Percentiles rank a stretch among this genome's conserved stretches.
phyloP scores from a whole-genome alignment of 1,140 invertebrate genomes.

The Drosophila erecta region DNA sequence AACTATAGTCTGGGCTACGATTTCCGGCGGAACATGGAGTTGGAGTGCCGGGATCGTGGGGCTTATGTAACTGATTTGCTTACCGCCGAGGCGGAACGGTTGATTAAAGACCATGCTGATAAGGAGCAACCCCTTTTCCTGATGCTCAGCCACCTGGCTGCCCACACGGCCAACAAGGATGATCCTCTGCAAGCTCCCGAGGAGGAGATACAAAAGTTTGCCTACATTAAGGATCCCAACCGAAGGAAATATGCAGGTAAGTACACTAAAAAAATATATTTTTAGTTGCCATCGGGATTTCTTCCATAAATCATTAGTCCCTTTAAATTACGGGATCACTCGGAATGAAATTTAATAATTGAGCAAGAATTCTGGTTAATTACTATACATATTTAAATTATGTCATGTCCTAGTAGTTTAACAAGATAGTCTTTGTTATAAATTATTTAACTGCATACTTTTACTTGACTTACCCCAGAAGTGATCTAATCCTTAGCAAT shows the following conservation, averaged over 20 bases:
- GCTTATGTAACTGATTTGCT: constrained; percentile 92
- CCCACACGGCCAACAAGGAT: constrained; percentile 89
- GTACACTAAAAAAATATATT: neutral
- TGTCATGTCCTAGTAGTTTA: too few species aligned
- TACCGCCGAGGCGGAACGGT: constrained; percentile 89
- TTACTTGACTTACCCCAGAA: neutral
- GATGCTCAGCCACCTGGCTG: constrained; percentile 91
- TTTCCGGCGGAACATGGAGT: constrained; percentile 88
- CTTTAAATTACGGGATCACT: too few species aligned
- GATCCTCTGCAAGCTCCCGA: constrained; percentile 91
- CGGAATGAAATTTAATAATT: too few species aligned
- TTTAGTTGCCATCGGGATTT: too few species aligned
- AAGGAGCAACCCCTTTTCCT: constrained; percentile 89
- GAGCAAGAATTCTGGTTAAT: too few species aligned
- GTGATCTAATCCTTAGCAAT: constrained; percentile 87
- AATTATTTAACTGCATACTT: too few species aligned
- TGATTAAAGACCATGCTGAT: constrained; percentile 88
- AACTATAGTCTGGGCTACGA: constrained; percentile 87
- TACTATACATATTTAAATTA: too few species aligned
- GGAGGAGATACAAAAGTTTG: constrained; percentile 90
- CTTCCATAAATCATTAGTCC: too few species aligned
- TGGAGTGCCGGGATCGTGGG: constrained; percentile 87
- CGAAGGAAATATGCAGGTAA: constrained; percentile 92
- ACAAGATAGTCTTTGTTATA: too few species aligned
- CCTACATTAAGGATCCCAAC: constrained; percentile 90